phyloP scores from a whole-genome alignment of 2,113 vertebrate genomes.

The Chauna torquata region DNA sequence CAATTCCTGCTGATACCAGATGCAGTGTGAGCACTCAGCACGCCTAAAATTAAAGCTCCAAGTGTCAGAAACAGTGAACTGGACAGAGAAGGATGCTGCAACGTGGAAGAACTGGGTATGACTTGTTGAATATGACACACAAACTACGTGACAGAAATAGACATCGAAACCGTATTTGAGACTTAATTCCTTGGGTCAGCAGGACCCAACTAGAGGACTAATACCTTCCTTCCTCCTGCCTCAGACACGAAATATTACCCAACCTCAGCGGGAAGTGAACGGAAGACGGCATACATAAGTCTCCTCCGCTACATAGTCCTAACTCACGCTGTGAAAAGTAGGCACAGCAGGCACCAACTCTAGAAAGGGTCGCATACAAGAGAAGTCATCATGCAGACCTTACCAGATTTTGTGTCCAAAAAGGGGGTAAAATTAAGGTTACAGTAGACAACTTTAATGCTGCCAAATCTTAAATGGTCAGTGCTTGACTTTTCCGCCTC shows the following conservation, averaged over 20 bases:
- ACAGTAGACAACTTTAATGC: background rate
- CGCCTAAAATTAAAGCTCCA: background rate
- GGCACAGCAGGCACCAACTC: accelerated
- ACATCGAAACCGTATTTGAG: background rate
- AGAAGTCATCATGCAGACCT: background rate
- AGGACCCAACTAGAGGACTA: background rate
- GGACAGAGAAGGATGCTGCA: background rate
- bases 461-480: background rate
- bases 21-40: background rate
- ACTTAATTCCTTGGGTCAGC: background rate
- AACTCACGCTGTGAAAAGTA: background rate
- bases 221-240: background rate
- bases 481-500: background rate
- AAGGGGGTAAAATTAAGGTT: background rate
- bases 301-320: background rate
- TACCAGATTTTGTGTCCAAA: background rate
- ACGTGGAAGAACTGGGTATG: background rate
- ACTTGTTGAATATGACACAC: background rate
- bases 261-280: background rate
- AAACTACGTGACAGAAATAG: background rate
- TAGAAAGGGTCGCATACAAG: accelerated
- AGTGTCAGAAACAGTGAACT: background rate
- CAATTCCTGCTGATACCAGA: background rate
- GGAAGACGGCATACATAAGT: too few species aligned
- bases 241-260: background rate